A percentile compares a stretch with the other conserved stretches of the same genome.
Evolutionary conservation across 1,140 invertebrate genomes (phyloP).

Genomic region (Monomorium pharaonis): DNA sequence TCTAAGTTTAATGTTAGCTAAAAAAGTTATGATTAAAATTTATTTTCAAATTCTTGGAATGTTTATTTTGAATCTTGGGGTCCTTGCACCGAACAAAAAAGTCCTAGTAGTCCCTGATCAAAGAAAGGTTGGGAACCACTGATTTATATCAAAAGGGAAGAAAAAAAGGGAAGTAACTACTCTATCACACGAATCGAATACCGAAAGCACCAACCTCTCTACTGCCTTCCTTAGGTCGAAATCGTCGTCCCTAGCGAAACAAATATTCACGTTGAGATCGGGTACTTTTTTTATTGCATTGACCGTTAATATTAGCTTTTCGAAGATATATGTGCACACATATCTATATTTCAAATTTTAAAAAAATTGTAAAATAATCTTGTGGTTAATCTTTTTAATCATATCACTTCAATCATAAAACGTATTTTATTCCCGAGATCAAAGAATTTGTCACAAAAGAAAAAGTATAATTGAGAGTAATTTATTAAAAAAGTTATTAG

Average conservation of each 20-base stretch:
- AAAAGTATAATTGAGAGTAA: not conserved
- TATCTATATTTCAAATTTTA: not conserved
- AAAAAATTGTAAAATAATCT: not conserved
- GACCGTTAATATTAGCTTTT: not conserved
- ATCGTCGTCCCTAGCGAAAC: constrained; percentile 77
- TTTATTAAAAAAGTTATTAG: not conserved
- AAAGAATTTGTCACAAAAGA: not conserved
- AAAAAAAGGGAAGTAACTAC: constrained; percentile 6
- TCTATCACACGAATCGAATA: constrained; percentile 60
- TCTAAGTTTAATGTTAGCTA: too few species aligned
- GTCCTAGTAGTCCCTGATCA: too few species aligned
- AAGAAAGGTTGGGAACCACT: too few species aligned
- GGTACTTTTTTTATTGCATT: not conserved
- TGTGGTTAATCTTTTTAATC: not conserved
- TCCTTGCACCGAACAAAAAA: too few species aligned
- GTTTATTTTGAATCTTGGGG: too few species aligned
- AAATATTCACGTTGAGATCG: constrained; percentile 37
- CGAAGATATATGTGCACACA: not conserved
- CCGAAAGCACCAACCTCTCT: constrained; percentile 79
- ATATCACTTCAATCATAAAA: not conserved
- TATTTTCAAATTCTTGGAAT: too few species aligned
- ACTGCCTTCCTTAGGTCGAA: constrained; percentile 74
- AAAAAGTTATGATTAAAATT: too few species aligned
- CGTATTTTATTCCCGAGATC: not conserved
- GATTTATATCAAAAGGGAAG: not conserved